phyloP scores from a whole-genome alignment of 2,888 invertebrate species.

The Microctonus hyperodae region DNA sequence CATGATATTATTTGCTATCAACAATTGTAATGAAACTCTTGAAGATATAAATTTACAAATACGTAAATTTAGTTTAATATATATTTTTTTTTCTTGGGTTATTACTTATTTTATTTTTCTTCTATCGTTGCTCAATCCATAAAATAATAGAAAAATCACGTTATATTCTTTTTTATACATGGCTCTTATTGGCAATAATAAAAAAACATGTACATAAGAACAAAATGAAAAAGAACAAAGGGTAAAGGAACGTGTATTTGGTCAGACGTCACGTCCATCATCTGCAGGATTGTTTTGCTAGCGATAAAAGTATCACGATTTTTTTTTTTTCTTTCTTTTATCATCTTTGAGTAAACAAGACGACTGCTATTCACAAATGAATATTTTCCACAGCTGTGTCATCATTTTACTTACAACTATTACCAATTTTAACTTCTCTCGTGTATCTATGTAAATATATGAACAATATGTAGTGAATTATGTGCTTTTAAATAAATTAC shows the following conservation, averaged over 20 bases:
- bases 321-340: not conserved
- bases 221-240: not conserved
- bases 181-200: not conserved
- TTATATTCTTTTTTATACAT: not conserved
- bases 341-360: not conserved
- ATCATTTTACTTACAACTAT: not conserved
- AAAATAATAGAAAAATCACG: constrained; percentile 1
- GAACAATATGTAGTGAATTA: not conserved
- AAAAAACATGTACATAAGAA: not conserved
- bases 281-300: not conserved
- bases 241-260: not conserved
- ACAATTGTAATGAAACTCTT: not conserved
- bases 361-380: not conserved
- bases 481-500: not conserved
- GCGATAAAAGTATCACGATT: not conserved
- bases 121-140: not conserved
- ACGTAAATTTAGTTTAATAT: not conserved
- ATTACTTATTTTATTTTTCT: not conserved
- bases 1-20: not conserved
- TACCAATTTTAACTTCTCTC: not conserved
- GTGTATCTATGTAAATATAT: not conserved
- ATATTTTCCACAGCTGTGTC: constrained; percentile 4
- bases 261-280: constrained; percentile 2
- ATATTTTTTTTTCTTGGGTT: not conserved
- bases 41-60: not conserved